These are phyloP conservation scores for Agriotes lineatus DNA, from an alignment of 2,888 invertebrate species.

Conservation along the genomic window DNA sequence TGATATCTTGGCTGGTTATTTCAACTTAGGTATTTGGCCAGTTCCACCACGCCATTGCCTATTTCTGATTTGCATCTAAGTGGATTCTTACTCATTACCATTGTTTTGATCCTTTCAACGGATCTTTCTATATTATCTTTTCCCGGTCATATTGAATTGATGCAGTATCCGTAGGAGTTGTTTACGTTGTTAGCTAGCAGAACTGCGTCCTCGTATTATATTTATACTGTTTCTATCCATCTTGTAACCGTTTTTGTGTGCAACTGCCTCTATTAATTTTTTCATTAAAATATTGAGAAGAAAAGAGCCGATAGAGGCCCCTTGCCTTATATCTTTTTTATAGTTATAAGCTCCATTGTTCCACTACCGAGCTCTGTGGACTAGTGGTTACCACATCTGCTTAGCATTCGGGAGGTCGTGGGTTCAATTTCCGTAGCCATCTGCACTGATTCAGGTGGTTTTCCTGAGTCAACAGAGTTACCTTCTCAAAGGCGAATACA, in stretches of 20 bases:
- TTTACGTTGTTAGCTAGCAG: not conserved
- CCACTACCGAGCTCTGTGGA: no score
- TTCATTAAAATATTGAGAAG: not conserved
- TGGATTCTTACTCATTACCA: not conserved
- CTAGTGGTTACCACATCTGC: no score
- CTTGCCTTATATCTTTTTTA: not conserved
- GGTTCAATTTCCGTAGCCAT: no score
- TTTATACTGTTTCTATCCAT: not conserved
- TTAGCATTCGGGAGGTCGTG: no score
- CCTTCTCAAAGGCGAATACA: no score
- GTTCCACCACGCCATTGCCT: not conserved
- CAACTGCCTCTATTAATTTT: not conserved
- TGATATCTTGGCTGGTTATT: not conserved
- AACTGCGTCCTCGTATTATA: not conserved
- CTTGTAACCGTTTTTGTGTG: not conserved
- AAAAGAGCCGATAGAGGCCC: not conserved
- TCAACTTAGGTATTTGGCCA: not conserved
- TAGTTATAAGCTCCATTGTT: not conserved
- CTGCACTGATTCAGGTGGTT: no score
- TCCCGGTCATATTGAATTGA: not conserved
- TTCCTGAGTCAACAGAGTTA: no score
- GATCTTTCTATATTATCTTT: not conserved
- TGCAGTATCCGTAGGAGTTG: not conserved
- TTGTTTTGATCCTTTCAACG: not conserved
- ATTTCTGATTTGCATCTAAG: slow-evolving; percentile 1